Conservation (phyloP, 53 echinoderm and acorn worm genomes). For the Paracentrotus lividus region DNA sequence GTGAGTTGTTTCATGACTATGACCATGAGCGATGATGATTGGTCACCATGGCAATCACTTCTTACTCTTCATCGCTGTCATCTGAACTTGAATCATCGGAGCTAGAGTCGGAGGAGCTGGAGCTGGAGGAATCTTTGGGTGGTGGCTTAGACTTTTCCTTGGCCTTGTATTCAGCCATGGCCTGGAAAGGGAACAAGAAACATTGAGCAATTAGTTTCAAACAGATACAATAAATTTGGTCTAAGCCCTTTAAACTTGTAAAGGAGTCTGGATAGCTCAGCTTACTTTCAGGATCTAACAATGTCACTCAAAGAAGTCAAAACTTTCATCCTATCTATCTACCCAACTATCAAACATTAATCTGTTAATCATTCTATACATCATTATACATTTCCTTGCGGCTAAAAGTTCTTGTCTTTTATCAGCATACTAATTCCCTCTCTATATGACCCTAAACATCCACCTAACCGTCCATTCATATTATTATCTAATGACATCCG, state of each 20-base stretch:
- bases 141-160: conserved; percentile 71
- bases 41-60: not conserved
- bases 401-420: too few relatives aligned
- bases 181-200: conserved; percentile 68
- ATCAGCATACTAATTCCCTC: conserved; percentile 84
- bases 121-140: conserved; percentile 74
- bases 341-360: too few relatives aligned
- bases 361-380: too few relatives aligned
- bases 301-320: too few relatives aligned
- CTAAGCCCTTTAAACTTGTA: not conserved
- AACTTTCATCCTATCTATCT: too few relatives aligned
- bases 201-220: not conserved
- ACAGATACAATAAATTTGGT: not conserved
- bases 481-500: too few relatives aligned
- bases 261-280: too few relatives aligned
- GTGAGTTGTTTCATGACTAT: conserved; percentile 1
- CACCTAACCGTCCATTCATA: not conserved
- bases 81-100: conserved; percentile 81
- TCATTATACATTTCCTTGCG: too few relatives aligned
- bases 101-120: conserved; percentile 84
- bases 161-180: conserved; percentile 92
- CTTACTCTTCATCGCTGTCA: conserved; percentile 49
- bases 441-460: not conserved
- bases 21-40: not conserved
- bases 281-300: too few relatives aligned